Base-by-base conservation (phyloP, 2,888 invertebrate genomes). In the Cyclophora punctaria region DNA sequence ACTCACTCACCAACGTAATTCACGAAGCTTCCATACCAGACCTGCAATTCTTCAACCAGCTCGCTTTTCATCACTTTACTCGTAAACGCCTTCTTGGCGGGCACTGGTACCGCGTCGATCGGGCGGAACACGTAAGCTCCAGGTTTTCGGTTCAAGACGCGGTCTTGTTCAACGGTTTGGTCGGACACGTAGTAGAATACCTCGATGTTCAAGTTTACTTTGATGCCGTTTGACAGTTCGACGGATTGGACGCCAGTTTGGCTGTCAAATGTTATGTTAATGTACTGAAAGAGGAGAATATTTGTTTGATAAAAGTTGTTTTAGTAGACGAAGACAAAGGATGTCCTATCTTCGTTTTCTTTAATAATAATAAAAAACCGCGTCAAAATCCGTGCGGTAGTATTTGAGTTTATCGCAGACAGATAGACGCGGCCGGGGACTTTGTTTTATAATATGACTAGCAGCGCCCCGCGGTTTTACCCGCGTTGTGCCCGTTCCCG, bases 41-140 rank as follows among this genome's bases (percentile, higher is more conserved):
- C 37, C 5, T 5, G 94, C 1, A 96, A 80, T 83, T 99, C 98
- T 52, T 94, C 89, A 0, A 95, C 93, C 1, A 95, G 51, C 0
- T 88, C 75, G 0, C 94, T 94, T 83, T 77, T 73, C 44, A 79
- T 63, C 0, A 81, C 61, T 20, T 57, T 59, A 0, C 63, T 63
- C 0, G 58, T 2, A 58, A 55, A 2, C 50, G 54, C 2, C 6
- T 71, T 65, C 1, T 62, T 45, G 0, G 80, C 66, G 0, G 59
- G 45, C 0, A 63, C 55, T 0, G 75, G 71, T 2, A 59, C 51
- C 0, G 62, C 53, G 7, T 79, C 75, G 52, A 79, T 70, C 0
- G 75, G 93, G 44, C 95, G 88, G 73, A 96, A 95, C 5, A 98
- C 92, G 64, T 96, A 97, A 0, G 97, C 96, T 0, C 98, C 98